Conservation (phyloP, 2,888 invertebrate genomes). For the Andrena minutula region DNA sequence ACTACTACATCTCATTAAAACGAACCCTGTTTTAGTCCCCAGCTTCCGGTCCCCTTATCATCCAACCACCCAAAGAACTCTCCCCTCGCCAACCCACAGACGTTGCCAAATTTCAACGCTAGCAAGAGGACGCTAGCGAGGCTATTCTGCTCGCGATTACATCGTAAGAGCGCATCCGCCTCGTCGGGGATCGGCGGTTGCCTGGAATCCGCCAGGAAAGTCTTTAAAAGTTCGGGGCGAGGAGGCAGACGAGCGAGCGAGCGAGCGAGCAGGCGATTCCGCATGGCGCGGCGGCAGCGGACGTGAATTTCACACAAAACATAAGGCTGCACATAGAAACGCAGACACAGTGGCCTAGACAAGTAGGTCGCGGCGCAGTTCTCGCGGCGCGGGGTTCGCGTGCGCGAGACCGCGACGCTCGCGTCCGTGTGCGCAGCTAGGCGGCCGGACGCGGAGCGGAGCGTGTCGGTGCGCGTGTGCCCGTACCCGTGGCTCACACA, state of each 20-base stretch:
- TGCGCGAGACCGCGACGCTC: constrained; percentile 64
- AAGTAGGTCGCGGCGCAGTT: constrained; percentile 84
- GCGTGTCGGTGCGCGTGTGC: constrained; percentile 46
- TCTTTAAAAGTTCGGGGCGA: constrained; percentile 17
- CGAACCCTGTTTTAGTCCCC: no score
- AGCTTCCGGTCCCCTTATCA: no score
- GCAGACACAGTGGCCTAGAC: constrained; percentile 83
- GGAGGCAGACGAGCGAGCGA: constrained; percentile 26
- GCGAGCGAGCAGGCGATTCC: constrained; percentile 44
- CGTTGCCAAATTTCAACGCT: background rate
- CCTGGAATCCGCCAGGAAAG: constrained; percentile 62
- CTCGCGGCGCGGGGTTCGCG: constrained; percentile 73
- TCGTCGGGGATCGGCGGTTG: constrained; percentile 59
- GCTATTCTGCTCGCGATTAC: constrained; percentile 16
- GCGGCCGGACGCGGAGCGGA: constrained; percentile 44
- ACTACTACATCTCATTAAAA: no score
- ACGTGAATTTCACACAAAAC: constrained; percentile 73
- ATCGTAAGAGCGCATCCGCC: constrained; percentile 53
- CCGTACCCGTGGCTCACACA: constrained; percentile 31
- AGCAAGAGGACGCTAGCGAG: background rate
- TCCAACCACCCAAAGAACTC: no score
- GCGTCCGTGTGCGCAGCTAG: constrained; percentile 30
- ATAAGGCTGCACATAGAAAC: constrained; percentile 75
- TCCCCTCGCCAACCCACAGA: no score
- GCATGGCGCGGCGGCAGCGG: constrained; percentile 49